phyloP scores from a whole-genome alignment of 2,797 vertebrate species.

The Rhinella marina region DNA sequence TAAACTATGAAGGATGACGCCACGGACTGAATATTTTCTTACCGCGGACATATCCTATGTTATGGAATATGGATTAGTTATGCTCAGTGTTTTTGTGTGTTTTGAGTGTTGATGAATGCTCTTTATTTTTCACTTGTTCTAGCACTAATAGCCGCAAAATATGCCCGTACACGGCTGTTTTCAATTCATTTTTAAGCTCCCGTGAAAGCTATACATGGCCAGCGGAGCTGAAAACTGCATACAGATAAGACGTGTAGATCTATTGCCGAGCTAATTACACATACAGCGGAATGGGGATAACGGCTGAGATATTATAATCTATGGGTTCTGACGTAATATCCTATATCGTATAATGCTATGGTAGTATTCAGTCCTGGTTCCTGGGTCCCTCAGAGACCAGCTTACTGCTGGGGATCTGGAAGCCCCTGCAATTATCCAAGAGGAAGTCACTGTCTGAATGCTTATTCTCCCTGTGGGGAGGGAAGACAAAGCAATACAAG shows the following conservation, averaged over 20 bases:
- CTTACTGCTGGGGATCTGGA: background rate
- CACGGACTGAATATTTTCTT: background rate
- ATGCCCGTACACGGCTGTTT: slow-evolving; percentile 18
- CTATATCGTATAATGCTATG: background rate
- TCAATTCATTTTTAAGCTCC: slow-evolving; percentile 31
- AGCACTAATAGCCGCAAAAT: slow-evolving; percentile 24
- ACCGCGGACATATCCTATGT: background rate
- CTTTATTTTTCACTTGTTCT: slow-evolving; percentile 16
- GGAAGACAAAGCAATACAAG: background rate
- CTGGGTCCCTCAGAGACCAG: background rate
- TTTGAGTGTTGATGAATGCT: slow-evolving; percentile 31
- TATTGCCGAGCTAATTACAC: slow-evolving; percentile 14
- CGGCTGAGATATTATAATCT: slow-evolving; percentile 21
- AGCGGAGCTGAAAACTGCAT: slow-evolving; percentile 22
- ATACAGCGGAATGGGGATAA: background rate
- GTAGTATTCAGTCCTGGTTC: background rate
- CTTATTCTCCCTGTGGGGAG: background rate
- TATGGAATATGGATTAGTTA: background rate
- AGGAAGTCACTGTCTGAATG: background rate
- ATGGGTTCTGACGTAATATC: background rate
- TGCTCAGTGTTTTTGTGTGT: slow-evolving; percentile 4
- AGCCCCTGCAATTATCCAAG: background rate
- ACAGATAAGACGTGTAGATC: slow-evolving; percentile 18
- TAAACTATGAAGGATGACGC: background rate
- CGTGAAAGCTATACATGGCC: slow-evolving; percentile 12